Conservation (phyloP, 2,888 invertebrate species). For the Tromatobia lineatoria region DNA sequence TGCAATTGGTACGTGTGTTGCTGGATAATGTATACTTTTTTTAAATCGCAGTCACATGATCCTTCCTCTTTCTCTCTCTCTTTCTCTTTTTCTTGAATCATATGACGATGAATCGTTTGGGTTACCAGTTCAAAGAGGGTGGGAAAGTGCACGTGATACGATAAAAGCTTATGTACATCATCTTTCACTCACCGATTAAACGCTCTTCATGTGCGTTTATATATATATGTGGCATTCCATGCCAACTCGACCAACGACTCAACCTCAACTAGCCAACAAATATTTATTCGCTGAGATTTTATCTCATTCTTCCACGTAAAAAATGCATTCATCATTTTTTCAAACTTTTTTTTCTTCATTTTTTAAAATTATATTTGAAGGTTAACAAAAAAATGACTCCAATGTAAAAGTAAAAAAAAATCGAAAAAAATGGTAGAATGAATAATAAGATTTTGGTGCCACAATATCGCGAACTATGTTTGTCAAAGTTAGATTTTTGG, state of each 20-base stretch:
- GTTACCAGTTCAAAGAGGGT: conserved; percentile 60
- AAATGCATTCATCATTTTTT: no score
- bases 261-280: no score
- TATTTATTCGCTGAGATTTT: no score
- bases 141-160: conserved; percentile 59
- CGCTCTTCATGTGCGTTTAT: not conserved
- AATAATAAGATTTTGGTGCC: no score
- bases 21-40: conserved; percentile 42
- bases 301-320: no score
- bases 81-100: conserved; percentile 11
- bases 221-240: not conserved
- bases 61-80: not conserved
- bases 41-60: conserved; percentile 57
- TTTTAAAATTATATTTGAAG: no score
- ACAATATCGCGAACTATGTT: no score
- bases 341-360: no score
- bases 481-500: no score
- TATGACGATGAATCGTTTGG: conserved; percentile 53
- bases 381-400: no score
- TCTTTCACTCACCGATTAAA: conserved; percentile 18
- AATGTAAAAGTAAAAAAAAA: no score
- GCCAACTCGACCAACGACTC: not conserved
- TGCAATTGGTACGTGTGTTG: conserved; percentile 12
- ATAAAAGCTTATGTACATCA: conserved; percentile 52
- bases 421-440: no score